Percentiles rank a stretch among this genome's conserved stretches.
Conservation (phyloP, 2,797 vertebrate species). For the Triplophysa yarkandensis region DNA sequence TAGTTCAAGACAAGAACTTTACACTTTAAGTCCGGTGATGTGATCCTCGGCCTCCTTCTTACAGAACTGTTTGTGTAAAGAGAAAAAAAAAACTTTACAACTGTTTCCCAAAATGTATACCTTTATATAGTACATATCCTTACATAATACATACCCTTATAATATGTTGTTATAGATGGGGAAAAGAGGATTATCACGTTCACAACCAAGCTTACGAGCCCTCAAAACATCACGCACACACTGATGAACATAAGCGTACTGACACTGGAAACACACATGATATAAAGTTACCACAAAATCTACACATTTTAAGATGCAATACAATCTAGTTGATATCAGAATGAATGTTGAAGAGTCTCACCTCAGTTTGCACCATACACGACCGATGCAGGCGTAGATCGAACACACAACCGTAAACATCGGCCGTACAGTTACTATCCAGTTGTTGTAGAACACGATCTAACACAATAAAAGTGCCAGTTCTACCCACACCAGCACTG, state of each 20-base stretch:
- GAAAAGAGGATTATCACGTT: conserved; percentile 92
- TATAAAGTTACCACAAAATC: no score
- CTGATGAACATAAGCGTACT: conserved; percentile 92
- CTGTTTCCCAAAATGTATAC: no score
- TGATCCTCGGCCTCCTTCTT: no score
- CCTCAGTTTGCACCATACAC: conserved; percentile 98
- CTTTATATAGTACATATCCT: no score
- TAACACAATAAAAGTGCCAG: conserved; percentile 86
- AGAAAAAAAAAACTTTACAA: no score
- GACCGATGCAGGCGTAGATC: conserved; percentile 90
- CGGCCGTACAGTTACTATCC: conserved; percentile 84
- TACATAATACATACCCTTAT: conserved; percentile 73
- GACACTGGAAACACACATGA: conserved; percentile 77
- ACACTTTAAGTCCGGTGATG: no score
- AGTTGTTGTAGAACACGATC: conserved; percentile 91
- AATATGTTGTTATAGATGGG: conserved; percentile 93
- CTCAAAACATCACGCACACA: conserved; percentile 91
- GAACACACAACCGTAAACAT: conserved; percentile 88
- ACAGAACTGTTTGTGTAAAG: no score
- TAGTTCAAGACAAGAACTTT: no score
- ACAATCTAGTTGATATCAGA: no score
- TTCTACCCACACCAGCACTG: no score
- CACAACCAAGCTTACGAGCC: conserved; percentile 85
- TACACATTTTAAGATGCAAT: no score
- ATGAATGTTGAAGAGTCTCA: conserved; percentile 54